A percentile compares a stretch with the other conserved stretches of the same genome.
Evolutionary conservation across 1,140 invertebrate species (phyloP).

Genomic region (Neoseiulus cucumeris): DNA sequence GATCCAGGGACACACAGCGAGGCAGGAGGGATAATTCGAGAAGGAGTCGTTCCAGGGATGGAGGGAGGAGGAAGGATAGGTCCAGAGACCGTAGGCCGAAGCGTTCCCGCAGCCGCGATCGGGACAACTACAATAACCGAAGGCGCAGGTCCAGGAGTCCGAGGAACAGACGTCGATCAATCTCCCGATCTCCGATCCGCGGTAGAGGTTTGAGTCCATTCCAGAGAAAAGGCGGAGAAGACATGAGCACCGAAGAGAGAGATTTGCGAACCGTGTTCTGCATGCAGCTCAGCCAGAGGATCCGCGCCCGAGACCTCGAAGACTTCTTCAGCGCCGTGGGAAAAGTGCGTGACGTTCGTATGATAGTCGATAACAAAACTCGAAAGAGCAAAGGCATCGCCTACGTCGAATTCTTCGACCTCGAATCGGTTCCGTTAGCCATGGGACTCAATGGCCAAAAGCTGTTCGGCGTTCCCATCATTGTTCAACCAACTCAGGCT

Average conservation of each 20-base stretch:
- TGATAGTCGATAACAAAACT: slow-evolving; percentile 98
- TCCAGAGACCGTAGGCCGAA: slow-evolving; percentile 14
- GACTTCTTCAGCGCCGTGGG: slow-evolving; percentile 98
- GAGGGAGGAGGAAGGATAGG: slow-evolving; percentile 22
- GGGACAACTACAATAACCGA: background rate
- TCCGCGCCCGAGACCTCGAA: slow-evolving; percentile 84
- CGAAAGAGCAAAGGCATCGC: slow-evolving; percentile 95
- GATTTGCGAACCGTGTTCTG: slow-evolving; percentile 96
- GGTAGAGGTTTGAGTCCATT: background rate
- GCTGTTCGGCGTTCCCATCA: slow-evolving; percentile 86
- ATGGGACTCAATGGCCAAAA: slow-evolving; percentile 87
- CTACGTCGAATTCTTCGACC: slow-evolving; percentile 97
- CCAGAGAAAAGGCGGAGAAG: slow-evolving; percentile 28
- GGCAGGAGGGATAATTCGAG: background rate
- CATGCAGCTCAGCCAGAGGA: slow-evolving; percentile 82
- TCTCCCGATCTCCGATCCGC: background rate
- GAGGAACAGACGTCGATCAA: slow-evolving; percentile 18
- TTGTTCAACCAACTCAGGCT: slow-evolving; percentile 93
- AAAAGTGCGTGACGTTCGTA: slow-evolving; percentile 89
- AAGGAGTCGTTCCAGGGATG: slow-evolving; percentile 20
- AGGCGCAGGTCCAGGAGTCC: slow-evolving; percentile 24
- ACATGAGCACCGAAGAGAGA: slow-evolving; percentile 87
- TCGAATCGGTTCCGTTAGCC: slow-evolving; percentile 90
- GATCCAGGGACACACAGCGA: background rate
- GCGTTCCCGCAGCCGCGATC: background rate